phyloP scores from a whole-genome alignment of 2,113 vertebrate genomes.

The Murina feae region DNA sequence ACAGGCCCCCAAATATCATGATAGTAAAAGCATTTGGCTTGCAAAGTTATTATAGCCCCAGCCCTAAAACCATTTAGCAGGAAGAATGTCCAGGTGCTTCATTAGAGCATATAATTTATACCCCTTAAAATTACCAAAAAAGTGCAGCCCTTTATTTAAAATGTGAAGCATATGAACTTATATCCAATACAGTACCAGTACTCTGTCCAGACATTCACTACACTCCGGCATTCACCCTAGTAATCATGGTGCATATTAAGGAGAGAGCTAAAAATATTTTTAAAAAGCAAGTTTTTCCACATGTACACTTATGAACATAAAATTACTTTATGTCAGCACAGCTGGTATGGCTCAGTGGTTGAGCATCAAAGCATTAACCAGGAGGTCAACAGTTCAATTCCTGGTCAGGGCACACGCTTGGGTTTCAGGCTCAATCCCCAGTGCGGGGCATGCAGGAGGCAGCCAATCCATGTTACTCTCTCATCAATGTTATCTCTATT shows the following conservation, averaged over 20 bases:
- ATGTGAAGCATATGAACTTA: conserved; percentile 81
- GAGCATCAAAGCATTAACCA: too few relatives aligned
- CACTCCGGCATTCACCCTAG: conserved; percentile 24
- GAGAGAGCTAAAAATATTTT: conserved; percentile 6
- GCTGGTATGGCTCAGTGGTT: too few relatives aligned
- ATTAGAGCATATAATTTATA: conserved; percentile 87
- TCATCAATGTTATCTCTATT: too few relatives aligned
- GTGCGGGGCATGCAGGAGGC: too few relatives aligned
- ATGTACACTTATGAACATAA: not conserved
- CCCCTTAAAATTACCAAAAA: conserved; percentile 81
- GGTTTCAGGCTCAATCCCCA: too few relatives aligned
- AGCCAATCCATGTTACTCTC: too few relatives aligned
- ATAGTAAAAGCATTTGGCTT: conserved; percentile 50
- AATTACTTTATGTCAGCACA: not conserved
- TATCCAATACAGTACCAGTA: not conserved
- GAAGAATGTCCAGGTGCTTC: conserved; percentile 84
- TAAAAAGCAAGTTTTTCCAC: conserved; percentile 36
- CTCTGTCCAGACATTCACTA: not conserved
- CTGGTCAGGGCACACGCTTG: too few relatives aligned
- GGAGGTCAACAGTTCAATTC: too few relatives aligned
- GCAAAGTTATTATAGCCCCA: not conserved
- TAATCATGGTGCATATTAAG: conserved; percentile 50
- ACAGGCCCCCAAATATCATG: not conserved
- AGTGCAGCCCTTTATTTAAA: conserved; percentile 93
- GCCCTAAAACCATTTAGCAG: conserved; percentile 58